Evolutionary conservation across 2,113 vertebrate genomes (phyloP).

Genomic region (Spheniscus mendiculus): DNA sequence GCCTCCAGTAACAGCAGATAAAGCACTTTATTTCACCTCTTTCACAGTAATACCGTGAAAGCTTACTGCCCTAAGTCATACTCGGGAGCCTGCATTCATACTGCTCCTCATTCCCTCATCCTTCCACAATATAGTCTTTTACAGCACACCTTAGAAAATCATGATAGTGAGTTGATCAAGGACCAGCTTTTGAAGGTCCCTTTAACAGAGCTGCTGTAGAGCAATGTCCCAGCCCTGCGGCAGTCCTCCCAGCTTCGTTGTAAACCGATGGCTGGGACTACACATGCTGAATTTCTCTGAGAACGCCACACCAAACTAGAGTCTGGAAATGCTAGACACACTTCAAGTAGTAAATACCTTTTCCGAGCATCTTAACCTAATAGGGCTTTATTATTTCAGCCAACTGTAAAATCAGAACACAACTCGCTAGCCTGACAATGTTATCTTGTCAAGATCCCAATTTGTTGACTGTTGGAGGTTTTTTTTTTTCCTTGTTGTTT

Average conservation of each 20-base stretch:
- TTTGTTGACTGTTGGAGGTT: background rate
- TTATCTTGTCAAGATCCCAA: constrained; percentile 23
- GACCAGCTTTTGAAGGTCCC: background rate
- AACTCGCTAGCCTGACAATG: background rate
- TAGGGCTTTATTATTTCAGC: constrained; percentile 39
- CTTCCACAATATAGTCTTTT: background rate
- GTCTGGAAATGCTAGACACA: background rate
- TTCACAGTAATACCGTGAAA: background rate
- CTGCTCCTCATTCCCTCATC: background rate
- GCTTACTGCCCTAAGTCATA: background rate
- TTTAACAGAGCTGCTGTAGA: background rate
- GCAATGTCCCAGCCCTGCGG: background rate
- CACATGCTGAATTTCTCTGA: background rate
- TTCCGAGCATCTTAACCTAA: constrained; percentile 28
- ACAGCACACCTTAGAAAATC: background rate
- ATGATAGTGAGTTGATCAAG: too few relatives aligned
- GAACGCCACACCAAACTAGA: background rate
- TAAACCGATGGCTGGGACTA: background rate
- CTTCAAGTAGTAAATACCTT: background rate
- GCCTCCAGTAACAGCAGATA: background rate
- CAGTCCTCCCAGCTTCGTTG: background rate
- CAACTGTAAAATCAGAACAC: constrained; percentile 30
- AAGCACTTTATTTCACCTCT: background rate
- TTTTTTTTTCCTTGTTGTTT: background rate
- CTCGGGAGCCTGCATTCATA: background rate